A percentile compares a stretch with the other conserved stretches of the same genome.
Conservation (phyloP, 2,113 vertebrate genomes). For the Datnioides undecimradiatus region DNA sequence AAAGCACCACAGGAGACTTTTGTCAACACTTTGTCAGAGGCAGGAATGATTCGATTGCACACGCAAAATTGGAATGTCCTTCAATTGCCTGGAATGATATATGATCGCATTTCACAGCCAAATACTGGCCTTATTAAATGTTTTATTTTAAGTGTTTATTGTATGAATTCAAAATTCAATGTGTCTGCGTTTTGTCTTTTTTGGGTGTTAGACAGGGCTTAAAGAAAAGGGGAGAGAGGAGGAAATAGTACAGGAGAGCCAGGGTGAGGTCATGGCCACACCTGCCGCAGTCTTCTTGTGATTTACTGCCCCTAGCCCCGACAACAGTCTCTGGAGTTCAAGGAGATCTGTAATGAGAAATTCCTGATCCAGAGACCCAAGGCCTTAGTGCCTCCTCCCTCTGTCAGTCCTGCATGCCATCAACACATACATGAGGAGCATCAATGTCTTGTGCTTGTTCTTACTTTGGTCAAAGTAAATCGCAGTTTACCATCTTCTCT, state of each 20-base stretch:
- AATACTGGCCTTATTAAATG: background rate
- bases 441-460: background rate
- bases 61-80: constrained; percentile 28
- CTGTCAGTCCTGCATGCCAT: constrained; percentile 71
- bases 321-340: constrained; percentile 84
- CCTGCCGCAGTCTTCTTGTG: constrained; percentile 83
- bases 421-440: constrained; percentile 46
- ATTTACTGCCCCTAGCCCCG: constrained; percentile 84
- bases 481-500: background rate
- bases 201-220: constrained; percentile 18
- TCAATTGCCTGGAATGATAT: constrained; percentile 1
- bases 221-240: constrained; percentile 24
- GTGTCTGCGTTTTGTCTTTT: background rate
- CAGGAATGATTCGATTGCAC: background rate
- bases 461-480: background rate
- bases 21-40: background rate
- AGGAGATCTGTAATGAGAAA: constrained; percentile 89
- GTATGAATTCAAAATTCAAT: background rate
- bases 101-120: background rate
- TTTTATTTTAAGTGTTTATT: background rate
- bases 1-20: constrained; percentile 18
- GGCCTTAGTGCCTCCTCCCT: constrained; percentile 71
- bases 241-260: constrained; percentile 40
- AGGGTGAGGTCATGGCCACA: constrained; percentile 81
- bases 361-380: constrained; percentile 85